These are phyloP conservation scores for Aethina tumida DNA, from an alignment of 1,140 invertebrate genomes.

Conservation along the genomic window DNA sequence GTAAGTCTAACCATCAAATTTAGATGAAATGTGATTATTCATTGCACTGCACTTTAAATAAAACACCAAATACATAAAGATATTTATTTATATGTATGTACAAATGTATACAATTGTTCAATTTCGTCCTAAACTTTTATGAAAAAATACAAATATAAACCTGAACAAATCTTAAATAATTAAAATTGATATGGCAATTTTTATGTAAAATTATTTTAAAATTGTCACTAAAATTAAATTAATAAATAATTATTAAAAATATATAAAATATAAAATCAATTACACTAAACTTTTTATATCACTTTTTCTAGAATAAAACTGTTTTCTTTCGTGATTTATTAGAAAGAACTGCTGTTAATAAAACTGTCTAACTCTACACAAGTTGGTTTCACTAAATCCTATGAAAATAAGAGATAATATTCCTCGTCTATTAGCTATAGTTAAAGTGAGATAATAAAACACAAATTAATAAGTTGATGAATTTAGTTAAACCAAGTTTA, in stretches of 20 bases:
- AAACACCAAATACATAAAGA: conserved; percentile 15
- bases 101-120: conserved; percentile 25
- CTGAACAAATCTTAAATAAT: conserved; percentile 7
- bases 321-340: conserved; percentile 7
- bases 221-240: conserved; percentile 8
- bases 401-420: too few relatives aligned
- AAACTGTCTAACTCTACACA: too few relatives aligned
- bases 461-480: too few relatives aligned
- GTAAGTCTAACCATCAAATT: too few relatives aligned
- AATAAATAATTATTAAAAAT: conserved; percentile 3
- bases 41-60: too few relatives aligned
- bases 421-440: too few relatives aligned
- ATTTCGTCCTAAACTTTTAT: conserved; percentile 13
- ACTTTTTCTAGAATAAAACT: conserved; percentile 12
- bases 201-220: conserved; percentile 2
- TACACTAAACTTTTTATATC: conserved; percentile 1
- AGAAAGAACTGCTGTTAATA: conserved; percentile 9
- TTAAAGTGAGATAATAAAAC: too few relatives aligned
- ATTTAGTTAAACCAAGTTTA: too few relatives aligned
- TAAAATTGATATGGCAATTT: conserved; percentile 12
- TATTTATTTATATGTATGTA: conserved; percentile 22
- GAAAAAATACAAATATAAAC: conserved; percentile 12
- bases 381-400: too few relatives aligned
- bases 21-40: too few relatives aligned
- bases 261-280: not conserved